Base-by-base conservation (phyloP, 2,888 invertebrate genomes). In the Didymodactylos carnosus region DNA sequence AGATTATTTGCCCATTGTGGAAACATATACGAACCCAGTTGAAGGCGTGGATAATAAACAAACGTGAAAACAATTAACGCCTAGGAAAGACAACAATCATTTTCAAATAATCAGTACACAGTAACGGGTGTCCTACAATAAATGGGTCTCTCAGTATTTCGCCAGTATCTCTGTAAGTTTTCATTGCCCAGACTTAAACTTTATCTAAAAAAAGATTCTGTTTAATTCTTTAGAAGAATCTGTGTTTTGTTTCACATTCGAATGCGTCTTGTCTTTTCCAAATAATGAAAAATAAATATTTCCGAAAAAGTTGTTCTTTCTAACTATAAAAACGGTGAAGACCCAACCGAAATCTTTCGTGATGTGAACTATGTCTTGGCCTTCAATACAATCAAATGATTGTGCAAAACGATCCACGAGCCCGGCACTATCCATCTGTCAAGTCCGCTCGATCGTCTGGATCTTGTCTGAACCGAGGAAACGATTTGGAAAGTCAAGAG, bases 1-100 rank as follows among this genome's bases (percentile, higher is more conserved):
- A 74, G 62, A 23, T 49, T 39, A 39, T 74, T 71, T 13, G 74
- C 39, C 75, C 75, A 75, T 19, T 8, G 2, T 19, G 75, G 75
- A 69, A 69, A 75, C 16, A 43, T 25, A 41, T 75, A 75, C 29
- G 14, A 16, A 39, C 71, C 75, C 19, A 71, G 40, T 51, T 72
- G 16, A 40, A 75, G 41, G 10, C 49, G 39, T 41, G 62, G 69
- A 40, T 46, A 69, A 43, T 72, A 19, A 13, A 75, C 25, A 16
- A 62, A 69, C 23, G 75, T 72, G 43, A 75, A 72, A 16, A 75
- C 69, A 35, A 69, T 51, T 25, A 75, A 53, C 13, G 70, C 70
- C 70, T 70, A 40, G n/a, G n/a, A n/a, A n/a, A n/a, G n/a, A n/a
- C n/a, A n/a, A n/a, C n/a, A n/a, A n/a, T n/a, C n/a, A n/a, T n/a